Conservation (phyloP, 2,797 vertebrate species). For the Oreochromis mossambicus region DNA sequence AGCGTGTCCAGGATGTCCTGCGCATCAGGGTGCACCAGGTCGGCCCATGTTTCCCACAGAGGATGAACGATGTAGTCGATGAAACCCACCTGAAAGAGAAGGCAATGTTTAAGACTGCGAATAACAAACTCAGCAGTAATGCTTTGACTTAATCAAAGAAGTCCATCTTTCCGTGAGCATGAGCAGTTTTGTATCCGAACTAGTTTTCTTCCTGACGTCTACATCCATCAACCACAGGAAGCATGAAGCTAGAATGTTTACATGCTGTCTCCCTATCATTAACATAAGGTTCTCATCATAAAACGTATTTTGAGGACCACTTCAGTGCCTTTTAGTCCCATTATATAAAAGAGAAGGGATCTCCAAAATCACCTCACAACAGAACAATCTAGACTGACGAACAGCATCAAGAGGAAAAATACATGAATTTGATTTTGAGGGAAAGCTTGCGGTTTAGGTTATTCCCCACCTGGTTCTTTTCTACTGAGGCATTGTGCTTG, state of each 20-base stretch:
- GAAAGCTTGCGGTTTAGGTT: not conserved
- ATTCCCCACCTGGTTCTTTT: conserved; percentile 86
- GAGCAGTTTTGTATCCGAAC: not conserved
- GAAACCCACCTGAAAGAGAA: conserved; percentile 83
- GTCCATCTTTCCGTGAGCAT: not conserved
- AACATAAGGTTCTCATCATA: not conserved
- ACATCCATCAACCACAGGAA: not conserved
- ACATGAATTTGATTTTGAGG: not conserved
- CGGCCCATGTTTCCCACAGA: conserved; percentile 93
- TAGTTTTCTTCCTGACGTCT: not conserved
- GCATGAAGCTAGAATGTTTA: not conserved
- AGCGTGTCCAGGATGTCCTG: conserved; percentile 90
- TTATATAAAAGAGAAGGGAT: not conserved
- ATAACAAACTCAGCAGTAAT: not conserved
- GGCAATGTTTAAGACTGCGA: not conserved
- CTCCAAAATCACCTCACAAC: not conserved
- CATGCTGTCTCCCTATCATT: not conserved
- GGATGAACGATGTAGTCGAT: conserved; percentile 94
- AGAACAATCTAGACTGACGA: not conserved
- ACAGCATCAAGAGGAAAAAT: not conserved
- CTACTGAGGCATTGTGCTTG: conserved; percentile 89
- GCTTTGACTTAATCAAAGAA: not conserved
- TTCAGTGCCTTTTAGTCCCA: not conserved
- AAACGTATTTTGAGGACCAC: not conserved
- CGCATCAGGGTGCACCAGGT: conserved; percentile 90